phyloP scores from a whole-genome alignment of 1,140 invertebrate genomes.

The Calliphora vicina region DNA sequence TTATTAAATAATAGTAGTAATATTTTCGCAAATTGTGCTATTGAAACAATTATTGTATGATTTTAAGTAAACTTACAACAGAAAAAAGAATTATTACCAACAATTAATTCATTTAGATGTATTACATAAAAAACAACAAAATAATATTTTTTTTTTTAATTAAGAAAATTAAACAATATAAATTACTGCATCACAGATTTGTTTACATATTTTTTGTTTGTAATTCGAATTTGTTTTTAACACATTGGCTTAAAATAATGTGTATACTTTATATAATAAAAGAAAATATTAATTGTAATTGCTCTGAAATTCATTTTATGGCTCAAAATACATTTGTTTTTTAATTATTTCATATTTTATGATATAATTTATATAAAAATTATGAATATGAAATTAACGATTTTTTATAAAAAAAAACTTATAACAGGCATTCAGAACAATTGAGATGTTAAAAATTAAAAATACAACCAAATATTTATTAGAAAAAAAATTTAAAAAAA shows the following conservation, averaged over 20 bases:
- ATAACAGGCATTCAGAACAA: constrained; percentile 60
- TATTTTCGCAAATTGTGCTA: neutral
- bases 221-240: neutral
- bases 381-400: neutral
- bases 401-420: neutral
- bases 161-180: neutral
- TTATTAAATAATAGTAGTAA: neutral
- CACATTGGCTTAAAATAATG: constrained; percentile 11
- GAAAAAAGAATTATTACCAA: neutral
- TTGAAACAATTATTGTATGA: neutral
- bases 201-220: neutral
- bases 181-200: constrained; percentile 6
- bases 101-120: neutral
- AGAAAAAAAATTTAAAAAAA: neutral
- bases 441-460: constrained; percentile 46
- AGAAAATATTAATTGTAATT: constrained; percentile 24
- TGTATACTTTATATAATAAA: constrained; percentile 15
- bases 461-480: constrained; percentile 7
- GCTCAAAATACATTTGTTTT: neutral
- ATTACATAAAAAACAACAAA: neutral
- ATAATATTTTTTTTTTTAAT: neutral
- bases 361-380: neutral
- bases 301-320: constrained; percentile 27
- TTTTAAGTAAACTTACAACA: neutral
- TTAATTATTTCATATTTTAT: constrained; percentile 1